Percentiles rank a stretch among this genome's conserved stretches.
These are phyloP conservation scores for Varecia variegata DNA, from an alignment of 2,797 vertebrate species.

Conservation along the genomic window DNA sequence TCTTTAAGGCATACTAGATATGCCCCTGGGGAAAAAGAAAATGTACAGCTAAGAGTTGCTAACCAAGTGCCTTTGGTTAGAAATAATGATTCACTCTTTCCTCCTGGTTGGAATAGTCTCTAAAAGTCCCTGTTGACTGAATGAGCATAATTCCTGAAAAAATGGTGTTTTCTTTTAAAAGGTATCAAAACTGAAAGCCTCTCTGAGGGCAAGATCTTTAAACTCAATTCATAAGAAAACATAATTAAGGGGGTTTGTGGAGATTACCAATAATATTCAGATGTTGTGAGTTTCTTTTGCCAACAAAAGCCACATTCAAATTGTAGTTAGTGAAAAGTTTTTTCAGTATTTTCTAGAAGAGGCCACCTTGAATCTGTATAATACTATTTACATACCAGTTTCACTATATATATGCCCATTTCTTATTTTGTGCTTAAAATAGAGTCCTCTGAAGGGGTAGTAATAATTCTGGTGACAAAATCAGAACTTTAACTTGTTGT, in stretches of 20 bases:
- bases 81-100: conserved; percentile 58
- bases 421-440: conserved; percentile 46
- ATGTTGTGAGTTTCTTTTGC: background rate
- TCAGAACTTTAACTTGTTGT: conserved; percentile 43
- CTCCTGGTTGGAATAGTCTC: conserved; percentile 57
- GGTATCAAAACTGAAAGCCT: conserved; percentile 58
- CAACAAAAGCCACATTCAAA: conserved; percentile 57
- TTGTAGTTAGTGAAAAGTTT: conserved; percentile 48
- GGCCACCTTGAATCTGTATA: conserved; percentile 29
- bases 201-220: conserved; percentile 53
- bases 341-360: conserved; percentile 51
- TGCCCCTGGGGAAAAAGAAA: background rate
- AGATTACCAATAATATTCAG: conserved; percentile 22
- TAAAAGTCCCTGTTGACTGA: conserved; percentile 62
- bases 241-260: conserved; percentile 11
- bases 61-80: conserved; percentile 58
- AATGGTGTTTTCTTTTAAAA: conserved; percentile 54
- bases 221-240: conserved; percentile 39
- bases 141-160: conserved; percentile 28
- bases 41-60: conserved; percentile 63
- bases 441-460: background rate
- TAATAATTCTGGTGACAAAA: conserved; percentile 53
- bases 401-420: conserved; percentile 20
- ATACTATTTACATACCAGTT: background rate
- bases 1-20: conserved; percentile 59